A percentile compares a stretch with the other conserved stretches of the same genome.
These are phyloP conservation scores for Lycophotia porphyrea DNA, from an alignment of 2,888 invertebrate genomes.

Conservation along the genomic window DNA sequence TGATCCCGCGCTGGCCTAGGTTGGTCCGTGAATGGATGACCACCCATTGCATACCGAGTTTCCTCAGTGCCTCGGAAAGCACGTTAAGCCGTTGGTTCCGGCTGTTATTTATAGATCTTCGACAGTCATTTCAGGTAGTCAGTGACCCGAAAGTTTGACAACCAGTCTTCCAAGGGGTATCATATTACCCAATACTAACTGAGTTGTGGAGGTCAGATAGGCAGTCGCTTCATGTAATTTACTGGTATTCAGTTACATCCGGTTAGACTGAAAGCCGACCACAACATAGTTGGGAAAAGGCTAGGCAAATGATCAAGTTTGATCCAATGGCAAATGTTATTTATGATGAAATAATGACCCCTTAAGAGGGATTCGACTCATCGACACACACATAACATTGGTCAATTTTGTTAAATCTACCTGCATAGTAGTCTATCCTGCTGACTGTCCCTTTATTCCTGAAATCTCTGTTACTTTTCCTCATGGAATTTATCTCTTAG, in stretches of 20 bases:
- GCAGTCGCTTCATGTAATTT: not conserved
- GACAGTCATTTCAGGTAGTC: not conserved
- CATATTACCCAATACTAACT: not conserved
- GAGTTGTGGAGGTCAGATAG: not conserved
- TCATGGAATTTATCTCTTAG: slow-evolving; percentile 2
- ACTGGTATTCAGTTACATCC: not conserved
- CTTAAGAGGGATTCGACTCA: not conserved
- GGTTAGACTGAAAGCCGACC: not conserved
- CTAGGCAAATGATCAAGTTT: not conserved
- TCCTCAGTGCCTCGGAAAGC: not conserved
- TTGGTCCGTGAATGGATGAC: not conserved
- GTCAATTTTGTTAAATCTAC: not conserved
- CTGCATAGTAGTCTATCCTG: not conserved
- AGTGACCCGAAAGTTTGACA: not conserved
- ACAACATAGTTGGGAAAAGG: not conserved
- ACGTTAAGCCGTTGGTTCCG: not conserved
- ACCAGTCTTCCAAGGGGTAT: not conserved
- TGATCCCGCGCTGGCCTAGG: not conserved
- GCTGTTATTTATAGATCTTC: not conserved
- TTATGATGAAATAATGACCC: not conserved
- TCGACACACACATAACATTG: not conserved
- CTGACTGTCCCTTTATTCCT: not conserved
- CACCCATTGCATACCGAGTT: not conserved
- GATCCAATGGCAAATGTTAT: not conserved
- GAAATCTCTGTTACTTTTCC: slow-evolving; percentile 22